These are phyloP conservation scores for Drosophila nr. perissopoda DNA, from an alignment of 2,888 invertebrate genomes.

Conservation along the genomic window DNA sequence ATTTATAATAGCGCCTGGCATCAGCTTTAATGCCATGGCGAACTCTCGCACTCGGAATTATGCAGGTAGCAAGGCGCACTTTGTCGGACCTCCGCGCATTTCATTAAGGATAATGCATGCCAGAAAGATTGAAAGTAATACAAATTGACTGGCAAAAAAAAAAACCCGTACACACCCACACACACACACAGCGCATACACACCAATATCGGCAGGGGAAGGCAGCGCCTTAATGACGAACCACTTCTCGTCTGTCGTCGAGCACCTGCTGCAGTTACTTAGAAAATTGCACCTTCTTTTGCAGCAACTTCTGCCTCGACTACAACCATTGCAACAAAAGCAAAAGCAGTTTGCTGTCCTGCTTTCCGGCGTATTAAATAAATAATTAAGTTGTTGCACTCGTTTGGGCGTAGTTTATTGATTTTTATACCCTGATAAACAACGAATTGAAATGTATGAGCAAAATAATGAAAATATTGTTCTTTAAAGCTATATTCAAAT, in stretches of 20 bases:
- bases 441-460: not conserved
- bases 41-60: conserved; percentile 24
- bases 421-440: conserved; percentile 24
- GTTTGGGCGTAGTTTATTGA: conserved; percentile 48
- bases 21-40: conserved; percentile 35
- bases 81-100: conserved; percentile 51
- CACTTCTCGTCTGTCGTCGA: conserved; percentile 23
- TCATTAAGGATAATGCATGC: conserved; percentile 78
- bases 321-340: conserved; percentile 28
- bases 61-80: conserved; percentile 62
- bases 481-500: not conserved
- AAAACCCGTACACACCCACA: conserved; percentile 18
- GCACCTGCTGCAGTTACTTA: conserved; percentile 68
- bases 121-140: conserved; percentile 66
- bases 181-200: conserved; percentile 12
- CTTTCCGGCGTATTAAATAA: conserved; percentile 43
- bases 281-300: conserved; percentile 46
- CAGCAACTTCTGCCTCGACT: conserved; percentile 7
- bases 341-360: conserved; percentile 29
- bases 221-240: conserved; percentile 44
- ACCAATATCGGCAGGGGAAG: conserved; percentile 16
- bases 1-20: conserved; percentile 72
- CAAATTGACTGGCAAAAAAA: conserved; percentile 49
- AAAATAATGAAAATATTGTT: not conserved
- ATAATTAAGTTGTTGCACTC: conserved; percentile 60